A percentile compares a stretch with the other conserved stretches of the same genome.
phyloP scores from a whole-genome alignment of 2,888 invertebrate genomes.

The Polyploca ridens region DNA sequence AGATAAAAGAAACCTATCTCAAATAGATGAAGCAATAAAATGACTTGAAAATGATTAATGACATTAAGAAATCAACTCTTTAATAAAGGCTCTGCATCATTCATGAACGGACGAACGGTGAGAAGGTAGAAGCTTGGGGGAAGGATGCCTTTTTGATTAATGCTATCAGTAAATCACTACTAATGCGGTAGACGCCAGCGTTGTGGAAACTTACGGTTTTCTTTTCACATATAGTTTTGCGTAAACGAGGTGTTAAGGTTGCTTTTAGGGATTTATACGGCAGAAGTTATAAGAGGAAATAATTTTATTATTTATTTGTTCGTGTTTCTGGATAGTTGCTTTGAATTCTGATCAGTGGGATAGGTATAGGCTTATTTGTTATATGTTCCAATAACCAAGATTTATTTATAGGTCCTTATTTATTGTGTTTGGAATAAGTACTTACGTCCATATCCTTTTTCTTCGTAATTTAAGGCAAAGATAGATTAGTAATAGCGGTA shows the following conservation, averaged over 20 bases:
- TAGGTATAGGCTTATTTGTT: too few species aligned
- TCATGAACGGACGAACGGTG: constrained; percentile 23
- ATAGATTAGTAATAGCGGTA: too few species aligned
- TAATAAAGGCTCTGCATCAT: constrained; percentile 31
- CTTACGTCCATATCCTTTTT: too few species aligned
- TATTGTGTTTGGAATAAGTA: too few species aligned
- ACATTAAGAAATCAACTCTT: constrained; percentile 23
- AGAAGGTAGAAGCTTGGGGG: constrained; percentile 11
- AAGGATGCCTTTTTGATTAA: constrained; percentile 58
- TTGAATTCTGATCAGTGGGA: background rate
- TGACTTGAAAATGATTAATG: constrained; percentile 8
- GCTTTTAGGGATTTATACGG: constrained; percentile 12
- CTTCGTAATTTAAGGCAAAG: too few species aligned
- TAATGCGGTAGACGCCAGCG: constrained; percentile 52
- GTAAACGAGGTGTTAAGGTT: constrained; percentile 39
- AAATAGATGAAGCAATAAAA: background rate
- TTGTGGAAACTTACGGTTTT: constrained; percentile 41
- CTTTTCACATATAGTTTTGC: constrained; percentile 39
- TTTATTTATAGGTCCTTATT: background rate
- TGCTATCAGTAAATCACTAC: constrained; percentile 64
- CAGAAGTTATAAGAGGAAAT: constrained; percentile 7
- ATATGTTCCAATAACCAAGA: background rate
- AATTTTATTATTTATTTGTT: constrained; percentile 9
- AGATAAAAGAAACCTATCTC: constrained; percentile 3
- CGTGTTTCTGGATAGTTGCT: background rate